These are phyloP conservation scores for Agonopterix subpropinquella DNA, from an alignment of 2,888 invertebrate species.

Conservation along the genomic window DNA sequence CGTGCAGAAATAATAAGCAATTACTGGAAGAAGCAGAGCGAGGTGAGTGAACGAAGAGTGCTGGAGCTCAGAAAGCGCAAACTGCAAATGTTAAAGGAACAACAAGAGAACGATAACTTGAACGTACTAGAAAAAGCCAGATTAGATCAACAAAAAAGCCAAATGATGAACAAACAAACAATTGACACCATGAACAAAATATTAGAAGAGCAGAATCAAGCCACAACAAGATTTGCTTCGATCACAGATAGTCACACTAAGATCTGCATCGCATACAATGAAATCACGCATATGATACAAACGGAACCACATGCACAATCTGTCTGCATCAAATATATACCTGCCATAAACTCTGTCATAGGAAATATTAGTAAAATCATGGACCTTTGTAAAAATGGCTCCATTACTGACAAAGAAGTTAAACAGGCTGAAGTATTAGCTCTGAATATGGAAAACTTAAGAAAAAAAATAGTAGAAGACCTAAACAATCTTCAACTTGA, in stretches of 20 bases:
- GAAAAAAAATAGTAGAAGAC: conserved; percentile 53
- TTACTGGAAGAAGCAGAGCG: conserved; percentile 47
- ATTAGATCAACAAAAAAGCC: conserved; percentile 68
- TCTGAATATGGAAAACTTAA: conserved; percentile 64
- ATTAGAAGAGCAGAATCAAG: conserved; percentile 67
- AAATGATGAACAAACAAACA: conserved; percentile 52
- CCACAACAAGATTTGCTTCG: conserved; percentile 63
- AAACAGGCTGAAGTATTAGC: conserved; percentile 70
- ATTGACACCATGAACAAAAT: conserved; percentile 68
- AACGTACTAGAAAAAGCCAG: conserved; percentile 53
- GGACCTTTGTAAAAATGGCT: conserved; percentile 55
- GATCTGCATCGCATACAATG: conserved; percentile 73
- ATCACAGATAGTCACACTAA: conserved; percentile 74
- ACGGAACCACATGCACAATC: conserved; percentile 54
- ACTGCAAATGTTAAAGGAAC: conserved; percentile 53
- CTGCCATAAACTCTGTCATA: conserved; percentile 50
- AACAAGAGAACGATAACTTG: conserved; percentile 71
- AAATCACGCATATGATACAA: conserved; percentile 64
- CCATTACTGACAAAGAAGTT: conserved; percentile 67
- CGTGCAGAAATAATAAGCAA: conserved; percentile 43
- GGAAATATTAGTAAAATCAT: conserved; percentile 60
- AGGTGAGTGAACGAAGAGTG: conserved; percentile 49
- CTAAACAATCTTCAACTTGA: conserved; percentile 39
- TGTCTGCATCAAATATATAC: conserved; percentile 57
- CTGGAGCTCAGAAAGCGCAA: conserved; percentile 57